A percentile compares a stretch with the other conserved stretches of the same genome.
These are phyloP conservation scores for Ormyrus thymus DNA, from an alignment of 2,888 invertebrate genomes.

Conservation along the genomic window DNA sequence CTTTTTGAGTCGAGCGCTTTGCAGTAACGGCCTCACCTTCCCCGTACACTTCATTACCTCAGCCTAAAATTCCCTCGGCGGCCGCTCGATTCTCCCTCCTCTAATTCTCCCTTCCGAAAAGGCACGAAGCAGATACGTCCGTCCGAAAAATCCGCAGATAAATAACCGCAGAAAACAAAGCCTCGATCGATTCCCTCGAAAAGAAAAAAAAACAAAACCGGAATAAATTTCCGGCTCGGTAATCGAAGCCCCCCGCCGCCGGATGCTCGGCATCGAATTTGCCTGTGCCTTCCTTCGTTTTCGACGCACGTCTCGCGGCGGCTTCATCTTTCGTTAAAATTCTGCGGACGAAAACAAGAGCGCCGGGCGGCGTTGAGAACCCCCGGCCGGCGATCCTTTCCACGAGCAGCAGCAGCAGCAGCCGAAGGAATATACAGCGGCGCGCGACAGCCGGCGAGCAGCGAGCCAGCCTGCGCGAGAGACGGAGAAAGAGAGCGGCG, in stretches of 20 bases:
- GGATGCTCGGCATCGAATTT: no score
- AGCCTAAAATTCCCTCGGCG: no score
- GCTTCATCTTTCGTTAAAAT: constrained; percentile 2
- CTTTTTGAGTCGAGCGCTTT: no score
- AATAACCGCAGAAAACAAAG: no score
- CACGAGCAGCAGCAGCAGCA: neutral
- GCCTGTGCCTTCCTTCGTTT: neutral
- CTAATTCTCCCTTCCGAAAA: no score
- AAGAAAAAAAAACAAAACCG: no score
- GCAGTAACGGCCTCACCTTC: no score
- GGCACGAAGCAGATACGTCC: no score
- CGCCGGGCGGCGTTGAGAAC: constrained; percentile 36
- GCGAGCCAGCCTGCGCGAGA: neutral
- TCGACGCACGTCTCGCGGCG: neutral
- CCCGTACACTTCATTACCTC: neutral
- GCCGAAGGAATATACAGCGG: constrained; percentile 21
- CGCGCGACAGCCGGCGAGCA: constrained; percentile 43
- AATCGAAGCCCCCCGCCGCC: no score
- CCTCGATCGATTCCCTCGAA: no score
- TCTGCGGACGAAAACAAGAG: neutral
- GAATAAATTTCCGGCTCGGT: no score
- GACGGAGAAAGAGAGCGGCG: constrained; percentile 16
- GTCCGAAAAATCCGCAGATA: no score
- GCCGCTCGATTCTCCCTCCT: neutral
- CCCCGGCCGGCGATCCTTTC: constrained; percentile 35